Evolutionary conservation across 2,113 vertebrate genomes (phyloP).

Genomic region (Elgaria multicarinata): DNA sequence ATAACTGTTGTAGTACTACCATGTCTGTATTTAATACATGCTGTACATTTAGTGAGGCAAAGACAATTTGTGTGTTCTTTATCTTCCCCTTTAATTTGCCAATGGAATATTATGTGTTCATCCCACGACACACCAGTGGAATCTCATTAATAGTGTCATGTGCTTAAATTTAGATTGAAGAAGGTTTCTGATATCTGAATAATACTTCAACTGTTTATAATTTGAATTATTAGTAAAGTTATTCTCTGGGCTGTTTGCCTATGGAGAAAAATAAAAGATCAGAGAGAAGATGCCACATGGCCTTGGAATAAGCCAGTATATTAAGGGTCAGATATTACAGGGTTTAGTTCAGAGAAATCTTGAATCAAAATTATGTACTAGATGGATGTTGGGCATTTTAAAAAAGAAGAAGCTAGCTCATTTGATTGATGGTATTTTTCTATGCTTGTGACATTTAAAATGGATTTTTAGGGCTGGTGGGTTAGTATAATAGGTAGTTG

Average conservation of each 20-base stretch:
- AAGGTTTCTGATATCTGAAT: not conserved
- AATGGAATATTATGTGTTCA: not conserved
- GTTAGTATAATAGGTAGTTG: constrained; percentile 40
- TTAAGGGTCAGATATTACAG: not conserved
- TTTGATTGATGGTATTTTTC: constrained; percentile 47
- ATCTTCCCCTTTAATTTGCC: not conserved
- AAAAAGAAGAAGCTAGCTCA: constrained; percentile 35
- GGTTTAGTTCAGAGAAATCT: constrained; percentile 38
- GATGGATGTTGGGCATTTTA: constrained; percentile 12
- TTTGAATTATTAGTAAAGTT: constrained; percentile 6
- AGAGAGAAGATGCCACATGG: not conserved
- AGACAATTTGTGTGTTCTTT: constrained; percentile 11
- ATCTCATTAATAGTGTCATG: not conserved
- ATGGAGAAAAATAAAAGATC: constrained; percentile 6
- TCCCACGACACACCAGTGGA: not conserved
- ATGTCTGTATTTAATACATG: constrained; percentile 9
- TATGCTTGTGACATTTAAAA: constrained; percentile 44
- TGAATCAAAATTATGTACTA: constrained; percentile 24
- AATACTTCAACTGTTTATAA: not conserved
- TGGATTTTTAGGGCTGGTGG: constrained; percentile 5
- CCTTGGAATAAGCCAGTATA: constrained; percentile 12
- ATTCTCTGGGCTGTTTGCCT: not conserved
- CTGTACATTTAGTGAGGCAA: not conserved
- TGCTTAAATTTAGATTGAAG: constrained; percentile 9
- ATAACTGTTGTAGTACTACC: constrained; percentile 43